Evolutionary conservation across 2,888 invertebrate genomes (phyloP), one percentile per base, ranked within the genome.

Genomic region (Aleiodes leptofemur): DNA sequence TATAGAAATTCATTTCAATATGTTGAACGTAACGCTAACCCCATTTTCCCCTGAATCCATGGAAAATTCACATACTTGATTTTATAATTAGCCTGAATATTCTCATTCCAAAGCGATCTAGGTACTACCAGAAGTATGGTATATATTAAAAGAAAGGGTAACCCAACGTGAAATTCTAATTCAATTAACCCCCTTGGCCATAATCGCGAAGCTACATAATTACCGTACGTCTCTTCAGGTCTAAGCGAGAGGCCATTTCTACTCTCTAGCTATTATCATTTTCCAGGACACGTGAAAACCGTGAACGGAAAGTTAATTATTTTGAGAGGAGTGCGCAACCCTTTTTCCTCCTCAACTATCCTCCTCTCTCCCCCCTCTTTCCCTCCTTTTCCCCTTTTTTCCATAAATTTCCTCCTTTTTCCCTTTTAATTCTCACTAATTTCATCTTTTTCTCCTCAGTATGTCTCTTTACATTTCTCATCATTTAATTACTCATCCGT

Each of bases 51-150:
- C 23, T 1, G 84, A 82, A 43, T 11, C 43, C 43, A 43, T 43
- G 43, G 43, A 83, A 84, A 83, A 83, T 85, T 83, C 83, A 83
- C 84, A 82, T 84, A 83, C 83, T 85, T 85, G 83, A 85, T 84
- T 83, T 84, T 84, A 85, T 85, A 85, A 85, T 84, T 81, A 83
- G 80, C 82, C 80, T 80, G 81, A 81, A 43, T 43, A 64, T 64
- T 64, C 64, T 48, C 64, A 64, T 64, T 43, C 43, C 43, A 43
- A 16, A 64, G 48, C 43, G 64, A 64, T 64, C 64, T 64, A 23
- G 79, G 78, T 82, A 81, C 43, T 7, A 43, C 77, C 79, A 76
- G 78, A 81, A 78, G 77, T 78, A 78, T 69, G 78, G 77, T 64
- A 64, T 64, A 64, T 64, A 61, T 64, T 64, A 64, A 64, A 64